Base-by-base conservation (phyloP, 2,888 invertebrate genomes). In the Drosophila histrio region DNA sequence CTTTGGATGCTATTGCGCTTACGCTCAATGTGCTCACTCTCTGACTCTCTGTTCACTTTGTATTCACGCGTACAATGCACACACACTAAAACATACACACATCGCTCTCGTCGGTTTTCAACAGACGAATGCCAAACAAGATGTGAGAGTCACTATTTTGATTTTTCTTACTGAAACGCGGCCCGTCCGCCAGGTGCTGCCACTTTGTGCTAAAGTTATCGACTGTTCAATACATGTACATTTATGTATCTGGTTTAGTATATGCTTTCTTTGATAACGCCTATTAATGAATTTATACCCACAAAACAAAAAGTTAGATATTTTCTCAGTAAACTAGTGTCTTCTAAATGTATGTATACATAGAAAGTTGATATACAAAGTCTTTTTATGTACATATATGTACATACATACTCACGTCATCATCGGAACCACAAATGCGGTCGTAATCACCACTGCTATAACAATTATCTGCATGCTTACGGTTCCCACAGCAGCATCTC, bases 401-500 rank as follows among this genome's bases (percentile, higher is more conserved):
- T 39, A 9, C 8, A 15, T 54, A 15, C 9, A 11, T 41, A 53
- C 79, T 86, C 52, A 80, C 80, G 34, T 83, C 63, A 44, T 68
- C 44, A 2, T 39, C 22, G 4, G 13, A 59, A 2, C 59, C 19
- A 26, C 59, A 57, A 21, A 63, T 57, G 17, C 32, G 34, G 26
- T 41, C 47, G 9, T 67, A 67, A 11, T 71, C 63, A 19, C 60
- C 58, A 21, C 43, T 56, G 15, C 44, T 46, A 26, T 41, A 41
- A 19, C 28, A 54, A 22, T 63, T 46, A 19, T 13, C 5, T 9
- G 11, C n/a, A 22, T 53, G 67, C 17, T 68, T 79, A 9, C 73
- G 54, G 43, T 73, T 80, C 41, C 56, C 49, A 66, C 77, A 80
- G 47, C 80, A 80, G 43, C 84, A 77, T 24, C 56, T 60, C 64